Evolutionary conservation across 2,888 invertebrate genomes (phyloP), one percentile per base, ranked within the genome.

Genomic region (Dryococelus australis): DNA sequence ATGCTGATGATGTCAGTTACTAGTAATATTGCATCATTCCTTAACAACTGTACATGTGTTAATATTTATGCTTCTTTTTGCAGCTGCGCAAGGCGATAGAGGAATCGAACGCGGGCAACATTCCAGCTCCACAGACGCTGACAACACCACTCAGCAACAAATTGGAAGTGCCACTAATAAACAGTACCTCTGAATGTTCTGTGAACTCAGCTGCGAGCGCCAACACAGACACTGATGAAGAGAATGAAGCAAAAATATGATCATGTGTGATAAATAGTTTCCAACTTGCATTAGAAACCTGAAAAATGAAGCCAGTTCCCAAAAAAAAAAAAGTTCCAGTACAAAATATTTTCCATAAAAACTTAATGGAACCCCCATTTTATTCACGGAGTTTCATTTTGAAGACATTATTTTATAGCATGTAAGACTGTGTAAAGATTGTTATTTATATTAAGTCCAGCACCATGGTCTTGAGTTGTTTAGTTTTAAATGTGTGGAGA

Each of bases 1-100:
- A 35, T 4, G 4, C 35, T 35, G 4, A 35, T 35, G 35, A 4
- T 4, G 35, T 35, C 35, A 35, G 35, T 35, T 35, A 35, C 35
- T 35, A n/a, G n/a, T 35, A 35, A 35, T 35, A 1, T 35, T 35
- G 35, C 35, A 35, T 35, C 35, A 35, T 4, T 4, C 35, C 35
- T 35, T 1, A 35, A 35, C 51, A 51, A 80, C 28, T 80, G 12
- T 80, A 20, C 24, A 24, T 80, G 80, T 27, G 28, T 80, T 80
- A 53, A 51, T 8, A 10, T 47, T 13, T 47, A 16, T 47, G 47
- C 47, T 47, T 10, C 86, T 88, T 87, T 83, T 91, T 92, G 24
- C 92, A 97, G 96, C 94, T 98, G 79, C 95, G 98, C 88, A 97
- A 96, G 92, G 97, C 97, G 13, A 98, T 98, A 88, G 98, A 98